Evolutionary conservation across 2,113 vertebrate genomes (phyloP).

Genomic region (Dicentrarchus labrax): DNA sequence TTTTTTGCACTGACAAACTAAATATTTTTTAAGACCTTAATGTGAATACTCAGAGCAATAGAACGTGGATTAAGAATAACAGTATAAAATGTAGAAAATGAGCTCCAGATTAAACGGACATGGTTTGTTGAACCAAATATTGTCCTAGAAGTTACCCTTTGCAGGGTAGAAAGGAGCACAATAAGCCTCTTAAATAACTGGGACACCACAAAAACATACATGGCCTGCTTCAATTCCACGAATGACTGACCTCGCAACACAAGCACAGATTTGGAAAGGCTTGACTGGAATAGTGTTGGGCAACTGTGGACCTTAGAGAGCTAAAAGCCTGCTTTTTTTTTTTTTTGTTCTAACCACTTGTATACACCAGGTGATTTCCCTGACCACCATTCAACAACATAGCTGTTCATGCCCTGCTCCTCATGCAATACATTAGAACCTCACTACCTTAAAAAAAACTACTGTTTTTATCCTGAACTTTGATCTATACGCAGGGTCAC

Average conservation of each 20-base stretch:
- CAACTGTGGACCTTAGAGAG: not conserved
- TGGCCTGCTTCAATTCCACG: constrained; percentile 38
- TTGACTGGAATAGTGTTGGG: constrained; percentile 14
- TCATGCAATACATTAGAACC: not conserved
- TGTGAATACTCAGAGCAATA: not conserved
- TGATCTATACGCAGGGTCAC: constrained; percentile 2
- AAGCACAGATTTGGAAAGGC: constrained; percentile 25
- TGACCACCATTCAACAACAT: constrained; percentile 11
- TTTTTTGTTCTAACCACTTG: constrained; percentile 32
- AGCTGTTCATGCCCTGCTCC: not conserved
- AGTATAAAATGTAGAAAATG: not conserved
- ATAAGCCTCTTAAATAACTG: constrained; percentile 65
- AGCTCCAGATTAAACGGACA: constrained; percentile 36
- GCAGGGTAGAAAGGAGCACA: constrained; percentile 31
- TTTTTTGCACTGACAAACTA: not conserved
- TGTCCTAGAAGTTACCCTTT: constrained; percentile 27
- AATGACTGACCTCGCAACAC: constrained; percentile 53
- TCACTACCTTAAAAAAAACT: not conserved
- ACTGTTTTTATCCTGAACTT: constrained; percentile 14
- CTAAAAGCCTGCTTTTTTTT: constrained; percentile 12
- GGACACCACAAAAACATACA: constrained; percentile 48
- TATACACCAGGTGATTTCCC: constrained; percentile 21
- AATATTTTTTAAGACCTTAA: not conserved
- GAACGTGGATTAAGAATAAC: not conserved
- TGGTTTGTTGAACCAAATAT: constrained; percentile 35